Percentiles rank a stretch among this genome's conserved stretches.
Evolutionary conservation across 2,113 vertebrate species (phyloP).

Genomic region (Trinectes maculatus): DNA sequence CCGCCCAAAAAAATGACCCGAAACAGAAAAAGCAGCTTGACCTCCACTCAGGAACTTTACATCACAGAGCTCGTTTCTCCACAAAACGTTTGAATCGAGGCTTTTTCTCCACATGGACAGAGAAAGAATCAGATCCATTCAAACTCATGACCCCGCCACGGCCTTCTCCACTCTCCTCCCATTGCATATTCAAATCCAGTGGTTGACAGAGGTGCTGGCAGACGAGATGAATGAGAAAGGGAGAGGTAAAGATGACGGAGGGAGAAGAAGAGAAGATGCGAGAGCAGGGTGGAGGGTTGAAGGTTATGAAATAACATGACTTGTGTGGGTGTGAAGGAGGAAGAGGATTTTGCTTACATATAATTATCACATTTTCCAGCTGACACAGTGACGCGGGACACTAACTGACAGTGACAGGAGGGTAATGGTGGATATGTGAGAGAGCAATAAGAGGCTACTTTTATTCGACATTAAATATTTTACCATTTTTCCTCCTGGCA

Average conservation of each 20-base stretch:
- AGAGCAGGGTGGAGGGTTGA: background rate
- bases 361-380: conserved; percentile 67
- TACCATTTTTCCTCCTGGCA: conserved; percentile 21
- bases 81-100: conserved; percentile 13
- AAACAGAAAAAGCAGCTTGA: too few relatives aligned
- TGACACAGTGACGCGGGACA: conserved; percentile 46
- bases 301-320: conserved; percentile 53
- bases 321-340: conserved; percentile 58
- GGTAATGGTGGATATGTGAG: conserved; percentile 19
- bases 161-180: background rate
- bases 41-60: too few relatives aligned
- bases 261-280: conserved; percentile 15
- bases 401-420: conserved; percentile 37
- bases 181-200: background rate
- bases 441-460: background rate
- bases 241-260: conserved; percentile 12
- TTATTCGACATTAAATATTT: conserved; percentile 17
- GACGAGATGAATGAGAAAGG: background rate
- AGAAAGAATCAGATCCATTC: conserved; percentile 13
- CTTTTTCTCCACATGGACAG: conserved; percentile 7
- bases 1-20: too few relatives aligned
- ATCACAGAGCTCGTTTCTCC: too few relatives aligned
- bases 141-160: background rate
- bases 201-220: background rate
- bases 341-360: conserved; percentile 53